Base-by-base conservation (phyloP, 2,113 vertebrate species). In the Tamias sibiricus region DNA sequence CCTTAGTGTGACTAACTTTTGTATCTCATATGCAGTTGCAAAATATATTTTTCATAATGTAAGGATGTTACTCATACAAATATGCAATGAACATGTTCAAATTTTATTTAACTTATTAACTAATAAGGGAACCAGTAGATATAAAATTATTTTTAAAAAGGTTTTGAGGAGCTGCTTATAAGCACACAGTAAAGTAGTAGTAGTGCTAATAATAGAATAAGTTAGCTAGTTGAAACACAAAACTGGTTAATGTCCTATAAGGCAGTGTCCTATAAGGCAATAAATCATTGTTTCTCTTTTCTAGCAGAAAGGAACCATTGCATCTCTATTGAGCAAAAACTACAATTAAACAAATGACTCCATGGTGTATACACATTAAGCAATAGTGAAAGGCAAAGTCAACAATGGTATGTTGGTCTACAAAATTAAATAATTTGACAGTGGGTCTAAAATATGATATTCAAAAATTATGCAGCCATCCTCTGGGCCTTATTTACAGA, bases 11-110 rank as follows among this genome's bases (percentile, higher is more conserved):
- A 30, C 30, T 79, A 94, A n/a, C 4, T 3, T 87, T 91, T 76
- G 57, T 76, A 81, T 94, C 49, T 91, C 84, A 37, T 49, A 1
- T 74, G 12, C 22, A 32, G 14, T 68, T 20, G 26, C 69, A 75
- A 96, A 87, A 52, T 42, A 49, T 26, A 68, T 68, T 95, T 96
- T 94, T 80, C 1, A 1, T 92, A 82, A 92, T 52, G 59, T 74
- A 87, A 81, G 40, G 91, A 88, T 12, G 40, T 68, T 26, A 71
- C 8, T 86, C n/a, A 72, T 32, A 66, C 11, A 81, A 91, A 80
- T 76, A 49, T 28, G 59, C 40, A 87, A 66, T 69, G 17, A 90
- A 71, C 22, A 86, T 82, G n/a, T 87, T n/a, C n/a, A 87, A 77
- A 72, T 74, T 68, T 37, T 94, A 77, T 82, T 94, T 69, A 94